Percentiles rank a stretch among this genome's conserved stretches.
These are phyloP conservation scores for Keiferia lycopersicella DNA, from an alignment of 2,888 invertebrate genomes.

Conservation along the genomic window DNA sequence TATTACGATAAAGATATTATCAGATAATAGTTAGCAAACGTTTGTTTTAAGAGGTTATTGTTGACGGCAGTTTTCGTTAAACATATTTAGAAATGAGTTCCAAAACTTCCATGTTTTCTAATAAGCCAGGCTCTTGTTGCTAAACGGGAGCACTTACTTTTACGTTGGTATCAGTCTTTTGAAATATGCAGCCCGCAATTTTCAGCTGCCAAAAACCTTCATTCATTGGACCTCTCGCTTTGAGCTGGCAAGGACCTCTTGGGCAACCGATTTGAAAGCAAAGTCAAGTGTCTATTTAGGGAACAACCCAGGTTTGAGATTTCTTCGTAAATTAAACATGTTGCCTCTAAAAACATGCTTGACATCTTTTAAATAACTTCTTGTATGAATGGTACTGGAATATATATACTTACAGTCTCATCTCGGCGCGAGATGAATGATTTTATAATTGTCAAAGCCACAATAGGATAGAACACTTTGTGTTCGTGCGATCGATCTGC, in stretches of 20 bases:
- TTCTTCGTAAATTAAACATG: constrained; percentile 6
- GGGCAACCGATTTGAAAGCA: constrained; percentile 7
- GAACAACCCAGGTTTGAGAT: neutral
- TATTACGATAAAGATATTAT: too few relatives aligned
- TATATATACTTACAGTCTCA: too few relatives aligned
- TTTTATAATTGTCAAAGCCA: too few relatives aligned
- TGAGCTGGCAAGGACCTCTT: constrained; percentile 36
- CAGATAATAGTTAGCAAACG: too few relatives aligned
- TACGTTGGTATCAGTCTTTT: constrained; percentile 40
- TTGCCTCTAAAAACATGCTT: neutral
- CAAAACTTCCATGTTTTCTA: neutral
- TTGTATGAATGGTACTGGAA: too few relatives aligned
- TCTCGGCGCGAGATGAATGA: too few relatives aligned
- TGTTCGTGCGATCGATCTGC: too few relatives aligned
- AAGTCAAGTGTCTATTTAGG: constrained; percentile 15
- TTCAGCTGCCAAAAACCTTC: constrained; percentile 51
- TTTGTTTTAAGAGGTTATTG: too few relatives aligned
- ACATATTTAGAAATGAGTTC: neutral
- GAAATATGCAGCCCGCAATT: constrained; percentile 59
- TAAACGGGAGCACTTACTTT: constrained; percentile 35
- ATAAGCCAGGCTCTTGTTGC: constrained; percentile 27
- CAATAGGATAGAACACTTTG: too few relatives aligned
- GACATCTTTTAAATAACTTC: too few relatives aligned
- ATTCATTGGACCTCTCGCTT: constrained; percentile 53
- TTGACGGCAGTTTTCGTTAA: too few relatives aligned